A percentile compares a stretch with the other conserved stretches of the same genome.
These are phyloP conservation scores for Xiphorhynchus elegans DNA, from an alignment of 2,113 vertebrate genomes.

Conservation along the genomic window DNA sequence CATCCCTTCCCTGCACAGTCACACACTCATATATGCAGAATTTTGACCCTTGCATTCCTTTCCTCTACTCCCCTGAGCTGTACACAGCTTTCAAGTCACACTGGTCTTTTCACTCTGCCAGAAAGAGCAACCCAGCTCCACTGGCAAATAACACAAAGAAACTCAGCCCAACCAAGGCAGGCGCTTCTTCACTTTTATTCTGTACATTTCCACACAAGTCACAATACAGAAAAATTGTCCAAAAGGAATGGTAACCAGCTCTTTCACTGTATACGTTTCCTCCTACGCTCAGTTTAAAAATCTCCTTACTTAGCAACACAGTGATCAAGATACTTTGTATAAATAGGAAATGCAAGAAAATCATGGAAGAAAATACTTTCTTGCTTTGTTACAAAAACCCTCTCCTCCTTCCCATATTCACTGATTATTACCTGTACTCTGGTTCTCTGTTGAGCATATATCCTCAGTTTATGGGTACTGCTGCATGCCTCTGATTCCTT, in stretches of 20 bases:
- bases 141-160: slow-evolving; percentile 42
- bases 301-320: slow-evolving; percentile 59
- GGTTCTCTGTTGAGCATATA: slow-evolving; percentile 38
- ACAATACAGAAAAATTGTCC: slow-evolving; percentile 77
- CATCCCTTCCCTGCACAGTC: neutral
- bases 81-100: neutral
- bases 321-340: slow-evolving; percentile 73
- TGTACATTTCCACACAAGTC: slow-evolving; percentile 75
- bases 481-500: neutral
- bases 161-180: slow-evolving; percentile 34
- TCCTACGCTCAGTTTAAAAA: slow-evolving; percentile 63
- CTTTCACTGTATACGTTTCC: slow-evolving; percentile 51
- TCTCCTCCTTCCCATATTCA: neutral
- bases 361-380: slow-evolving; percentile 72
- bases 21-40: neutral
- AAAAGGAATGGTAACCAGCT: slow-evolving; percentile 62
- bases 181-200: slow-evolving; percentile 75
- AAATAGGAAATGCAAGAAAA: slow-evolving; percentile 76
- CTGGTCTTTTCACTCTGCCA: neutral
- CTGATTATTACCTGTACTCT: slow-evolving; percentile 16
- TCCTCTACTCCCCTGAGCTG: neutral
- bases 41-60: neutral
- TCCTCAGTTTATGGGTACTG: neutral
- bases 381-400: slow-evolving; percentile 61
- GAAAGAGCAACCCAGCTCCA: neutral